Base-by-base conservation (phyloP, 2,888 invertebrate species). In the Caenorhabditis panamensis region DNA sequence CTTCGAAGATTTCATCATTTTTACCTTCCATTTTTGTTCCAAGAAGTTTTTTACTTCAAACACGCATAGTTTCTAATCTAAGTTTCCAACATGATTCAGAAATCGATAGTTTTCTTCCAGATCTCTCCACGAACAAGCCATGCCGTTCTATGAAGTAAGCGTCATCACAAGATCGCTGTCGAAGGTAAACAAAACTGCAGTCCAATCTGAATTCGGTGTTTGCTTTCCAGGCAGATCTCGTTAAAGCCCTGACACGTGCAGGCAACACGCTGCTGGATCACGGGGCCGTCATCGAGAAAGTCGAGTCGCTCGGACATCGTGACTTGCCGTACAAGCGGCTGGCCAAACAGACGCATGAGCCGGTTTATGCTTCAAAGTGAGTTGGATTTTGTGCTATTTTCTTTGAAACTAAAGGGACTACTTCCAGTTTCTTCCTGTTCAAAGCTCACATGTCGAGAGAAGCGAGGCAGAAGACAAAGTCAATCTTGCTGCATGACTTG, bases 81-180 rank as follows among this genome's bases (percentile, higher is more conserved):
- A n/a, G n/a, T n/a, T n/a, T n/a, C n/a, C n/a, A n/a, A n/a, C n/a
- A n/a, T n/a, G n/a, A n/a, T n/a, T n/a, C n/a, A n/a, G n/a, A n/a
- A n/a, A n/a, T n/a, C n/a, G n/a, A 8, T 18, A 41, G 11, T 16
- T 26, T 16, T 26, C 54, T 8, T 22, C 26, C 11, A 28, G 11
- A 28, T 2, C 4, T 28, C 41, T 54, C 37, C 24, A 61, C 31
- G 16, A 44, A 1, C 16, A 24, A 36, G 5, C 8, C 56, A 89
- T 89, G 89, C 89, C 89, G 9, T 82, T 87, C 22, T 89, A 86
- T 61, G 89, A 89, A 83, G 82, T 89, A 5, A 88, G 88, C 24
- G 61, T 89, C 28, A 88, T 89, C 61, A 87, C 89, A 6, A 73
- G 87, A 64, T 86, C 88, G 3, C 63, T 89, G 37, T 83, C 88